phyloP scores from a whole-genome alignment of 2,888 invertebrate genomes.

The Linyphia triangularis region DNA sequence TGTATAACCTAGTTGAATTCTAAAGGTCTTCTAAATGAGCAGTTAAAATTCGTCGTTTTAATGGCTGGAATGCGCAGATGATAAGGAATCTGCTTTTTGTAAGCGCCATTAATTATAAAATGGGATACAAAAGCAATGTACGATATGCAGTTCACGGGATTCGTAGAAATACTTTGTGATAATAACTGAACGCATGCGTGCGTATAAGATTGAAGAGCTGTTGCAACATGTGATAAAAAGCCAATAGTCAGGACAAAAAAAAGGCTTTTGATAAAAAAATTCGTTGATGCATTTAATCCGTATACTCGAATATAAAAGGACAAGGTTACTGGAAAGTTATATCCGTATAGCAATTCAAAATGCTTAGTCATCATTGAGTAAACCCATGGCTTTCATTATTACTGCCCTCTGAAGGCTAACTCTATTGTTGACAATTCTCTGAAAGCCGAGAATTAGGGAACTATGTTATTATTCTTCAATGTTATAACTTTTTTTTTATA shows the following conservation, averaged over 20 bases:
- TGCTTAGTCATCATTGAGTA: conserved; percentile 29
- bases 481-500: conserved; percentile 6
- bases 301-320: background rate
- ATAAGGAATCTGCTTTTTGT: too few species aligned
- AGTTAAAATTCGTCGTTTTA: too few species aligned
- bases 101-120: too few species aligned
- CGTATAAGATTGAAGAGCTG: background rate
- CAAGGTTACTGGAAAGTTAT: conserved; percentile 27
- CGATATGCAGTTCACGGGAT: too few species aligned
- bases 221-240: background rate
- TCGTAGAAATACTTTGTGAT: too few species aligned
- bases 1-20: too few species aligned
- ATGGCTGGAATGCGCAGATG: too few species aligned
- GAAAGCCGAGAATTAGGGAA: conserved; percentile 2
- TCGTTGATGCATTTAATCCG: conserved; percentile 37
- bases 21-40: too few species aligned
- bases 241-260: background rate
- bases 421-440: conserved; percentile 24
- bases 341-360: conserved; percentile 39
- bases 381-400: conserved; percentile 21
- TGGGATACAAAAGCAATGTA: too few species aligned
- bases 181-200: background rate
- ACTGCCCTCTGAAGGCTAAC: conserved; percentile 18
- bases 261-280: background rate
- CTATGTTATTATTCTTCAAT: conserved; percentile 37